phyloP scores from a whole-genome alignment of 2,113 vertebrate species.

The Pangasianodon gigas region DNA sequence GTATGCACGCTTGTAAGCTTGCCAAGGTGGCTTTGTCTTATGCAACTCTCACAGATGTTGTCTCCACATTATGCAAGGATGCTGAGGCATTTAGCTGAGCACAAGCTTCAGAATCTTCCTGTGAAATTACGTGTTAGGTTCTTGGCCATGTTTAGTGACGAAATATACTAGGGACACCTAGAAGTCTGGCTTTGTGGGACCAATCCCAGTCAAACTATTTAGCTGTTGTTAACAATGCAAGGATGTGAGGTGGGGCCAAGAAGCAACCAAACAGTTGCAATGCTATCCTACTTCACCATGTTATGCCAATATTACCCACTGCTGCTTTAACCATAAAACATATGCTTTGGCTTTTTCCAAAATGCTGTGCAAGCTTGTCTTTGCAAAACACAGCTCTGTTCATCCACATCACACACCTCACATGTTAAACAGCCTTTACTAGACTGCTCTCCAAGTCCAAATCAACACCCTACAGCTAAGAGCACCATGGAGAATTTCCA shows the following conservation, averaged over 20 bases:
- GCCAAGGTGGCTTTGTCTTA: not conserved
- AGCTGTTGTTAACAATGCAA: not conserved
- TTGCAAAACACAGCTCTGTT: not conserved
- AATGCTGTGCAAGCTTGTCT: slow-evolving; percentile 34
- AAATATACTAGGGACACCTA: not conserved
- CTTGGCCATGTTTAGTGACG: not conserved
- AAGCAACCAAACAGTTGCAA: too few species aligned
- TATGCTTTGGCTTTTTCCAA: not conserved
- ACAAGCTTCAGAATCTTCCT: not conserved
- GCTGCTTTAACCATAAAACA: slow-evolving; percentile 3
- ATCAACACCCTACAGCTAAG: slow-evolving; percentile 19
- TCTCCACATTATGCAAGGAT: not conserved
- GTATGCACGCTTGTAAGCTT: not conserved
- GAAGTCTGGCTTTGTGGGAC: not conserved
- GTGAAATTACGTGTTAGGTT: not conserved
- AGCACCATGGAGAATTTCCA: slow-evolving; percentile 25
- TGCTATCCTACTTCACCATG: not conserved
- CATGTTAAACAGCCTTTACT: slow-evolving; percentile 21
- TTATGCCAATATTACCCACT: not conserved
- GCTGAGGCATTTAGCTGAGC: not conserved
- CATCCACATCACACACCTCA: slow-evolving; percentile 28
- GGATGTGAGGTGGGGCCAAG: too few species aligned
- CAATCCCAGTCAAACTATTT: not conserved
- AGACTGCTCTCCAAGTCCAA: slow-evolving; percentile 2
- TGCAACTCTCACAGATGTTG: not conserved